Base-by-base conservation (phyloP, 2,888 invertebrate species). In the Abrostola tripartita region DNA sequence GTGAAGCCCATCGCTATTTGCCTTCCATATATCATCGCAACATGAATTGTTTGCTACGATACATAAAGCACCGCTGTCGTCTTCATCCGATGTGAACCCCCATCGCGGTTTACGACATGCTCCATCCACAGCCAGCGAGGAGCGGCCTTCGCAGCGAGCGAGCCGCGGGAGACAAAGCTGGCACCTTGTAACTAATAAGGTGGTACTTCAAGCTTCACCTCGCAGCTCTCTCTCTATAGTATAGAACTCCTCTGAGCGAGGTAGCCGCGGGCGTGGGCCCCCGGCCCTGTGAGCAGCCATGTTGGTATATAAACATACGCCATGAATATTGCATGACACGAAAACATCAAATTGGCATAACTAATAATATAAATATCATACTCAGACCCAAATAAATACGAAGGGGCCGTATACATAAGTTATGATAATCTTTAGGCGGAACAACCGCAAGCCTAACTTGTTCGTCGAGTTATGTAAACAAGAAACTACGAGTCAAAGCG, bases 281-380 rank as follows among this genome's bases (percentile, higher is more conserved):
- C 40, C 36, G 37, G 8, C 36, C 47, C 9, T 24, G 7, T 42
- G 42, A 37, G 37, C 9, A 24, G 14, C 53, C 11, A 7, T 54
- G 14, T 14, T 42, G 61, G 52, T 52, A 61, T 9, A 38, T 51
- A 42, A 44, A 38, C 47, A 49, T 41, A 12, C 55, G 35, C 14
- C 41, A 68, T 76, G 61, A 73, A 76, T 68, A 58, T 42, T 64
- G 58, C 12, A 73, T 67, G 62, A 63, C 12, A n/a, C 37, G 10
- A 24, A 53, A 52, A 53, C 51, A 40, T 37, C 47, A 57, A 49
- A 52, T 63, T 59, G 54, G 11, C 42, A 61, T 44, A 56, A 54
- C 58, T 59, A 37, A 59, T 35, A n/a, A 51, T 52, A 37, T 61
- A 41, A 35, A 54, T 57, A 68, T 40, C n/a, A 37, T 51, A 50